phyloP scores from a whole-genome alignment of 2,888 invertebrate species.

The Frankliniella intonsa region DNA sequence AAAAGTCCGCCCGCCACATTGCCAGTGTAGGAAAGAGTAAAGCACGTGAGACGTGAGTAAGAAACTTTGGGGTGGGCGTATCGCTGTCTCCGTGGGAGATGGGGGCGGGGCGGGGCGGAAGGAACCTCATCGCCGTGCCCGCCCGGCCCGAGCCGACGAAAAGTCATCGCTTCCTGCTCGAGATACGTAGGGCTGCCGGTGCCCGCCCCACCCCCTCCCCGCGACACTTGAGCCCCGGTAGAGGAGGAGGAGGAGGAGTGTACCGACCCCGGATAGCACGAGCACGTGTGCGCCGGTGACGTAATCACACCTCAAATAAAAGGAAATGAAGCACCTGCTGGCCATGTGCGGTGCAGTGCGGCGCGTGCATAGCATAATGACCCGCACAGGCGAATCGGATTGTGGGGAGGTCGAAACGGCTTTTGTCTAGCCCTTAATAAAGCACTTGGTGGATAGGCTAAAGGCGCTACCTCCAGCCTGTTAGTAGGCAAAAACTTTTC shows the following conservation, averaged over 20 bases:
- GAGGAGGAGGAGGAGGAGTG: not conserved
- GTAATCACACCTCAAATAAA: not conserved
- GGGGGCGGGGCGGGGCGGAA: not conserved
- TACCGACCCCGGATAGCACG: not conserved
- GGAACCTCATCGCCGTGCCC: not conserved
- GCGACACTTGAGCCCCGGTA: not conserved
- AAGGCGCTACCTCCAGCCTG: too few relatives aligned
- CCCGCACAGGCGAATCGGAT: too few relatives aligned
- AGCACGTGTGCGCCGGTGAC: not conserved
- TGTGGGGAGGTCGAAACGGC: too few relatives aligned
- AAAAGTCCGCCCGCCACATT: too few relatives aligned
- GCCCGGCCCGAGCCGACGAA: not conserved
- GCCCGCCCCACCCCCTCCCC: not conserved
- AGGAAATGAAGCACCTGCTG: too few relatives aligned
- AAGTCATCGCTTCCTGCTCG: conserved; percentile 19
- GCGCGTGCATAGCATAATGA: too few relatives aligned
- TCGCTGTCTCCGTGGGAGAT: not conserved
- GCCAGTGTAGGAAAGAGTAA: too few relatives aligned
- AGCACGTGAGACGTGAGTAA: too few relatives aligned
- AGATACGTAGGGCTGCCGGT: conserved; percentile 14
- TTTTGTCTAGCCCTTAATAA: too few relatives aligned
- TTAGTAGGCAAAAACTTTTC: too few relatives aligned
- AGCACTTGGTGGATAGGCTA: too few relatives aligned
- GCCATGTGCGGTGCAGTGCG: not conserved
- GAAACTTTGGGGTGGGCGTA: too few relatives aligned